A percentile compares a stretch with the other conserved stretches of the same genome.
phyloP scores from a whole-genome alignment of 2,888 invertebrate species.

The Himalopsyche kuldschensis region DNA sequence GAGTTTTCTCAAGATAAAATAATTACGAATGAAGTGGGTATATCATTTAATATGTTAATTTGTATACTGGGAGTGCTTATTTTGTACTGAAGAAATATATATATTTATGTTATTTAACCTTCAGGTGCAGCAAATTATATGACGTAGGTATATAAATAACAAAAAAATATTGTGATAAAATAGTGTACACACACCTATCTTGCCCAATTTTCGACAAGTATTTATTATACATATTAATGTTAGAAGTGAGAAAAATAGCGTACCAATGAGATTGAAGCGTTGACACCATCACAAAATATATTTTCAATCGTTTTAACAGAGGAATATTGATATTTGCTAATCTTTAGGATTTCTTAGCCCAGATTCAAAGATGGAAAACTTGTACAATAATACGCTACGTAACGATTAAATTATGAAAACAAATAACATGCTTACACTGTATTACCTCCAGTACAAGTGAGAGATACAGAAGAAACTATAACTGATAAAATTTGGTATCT shows the following conservation, averaged over 20 bases:
- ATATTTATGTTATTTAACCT: background rate
- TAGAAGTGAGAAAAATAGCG: background rate
- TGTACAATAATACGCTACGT: background rate
- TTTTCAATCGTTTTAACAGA: background rate
- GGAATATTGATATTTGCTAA: background rate
- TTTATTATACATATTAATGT: background rate
- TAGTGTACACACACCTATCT: background rate
- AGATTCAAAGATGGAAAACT: constrained; percentile 1
- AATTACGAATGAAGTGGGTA: too few relatives aligned
- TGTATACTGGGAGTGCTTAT: too few relatives aligned
- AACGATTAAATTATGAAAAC: background rate
- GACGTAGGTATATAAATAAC: background rate
- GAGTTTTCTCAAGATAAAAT: too few relatives aligned
- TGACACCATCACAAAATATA: background rate
- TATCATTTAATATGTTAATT: too few relatives aligned
- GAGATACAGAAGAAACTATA: background rate
- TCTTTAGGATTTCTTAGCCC: background rate
- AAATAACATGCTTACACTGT: background rate
- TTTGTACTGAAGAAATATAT: too few relatives aligned
- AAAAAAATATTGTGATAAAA: background rate
- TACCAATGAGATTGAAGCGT: background rate
- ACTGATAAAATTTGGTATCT: background rate
- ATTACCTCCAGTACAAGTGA: background rate
- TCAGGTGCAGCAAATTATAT: background rate
- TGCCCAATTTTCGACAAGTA: background rate